Percentiles rank a stretch among this genome's conserved stretches.
Conservation (phyloP, 2,888 invertebrate species). For the Thereva nobilitata region DNA sequence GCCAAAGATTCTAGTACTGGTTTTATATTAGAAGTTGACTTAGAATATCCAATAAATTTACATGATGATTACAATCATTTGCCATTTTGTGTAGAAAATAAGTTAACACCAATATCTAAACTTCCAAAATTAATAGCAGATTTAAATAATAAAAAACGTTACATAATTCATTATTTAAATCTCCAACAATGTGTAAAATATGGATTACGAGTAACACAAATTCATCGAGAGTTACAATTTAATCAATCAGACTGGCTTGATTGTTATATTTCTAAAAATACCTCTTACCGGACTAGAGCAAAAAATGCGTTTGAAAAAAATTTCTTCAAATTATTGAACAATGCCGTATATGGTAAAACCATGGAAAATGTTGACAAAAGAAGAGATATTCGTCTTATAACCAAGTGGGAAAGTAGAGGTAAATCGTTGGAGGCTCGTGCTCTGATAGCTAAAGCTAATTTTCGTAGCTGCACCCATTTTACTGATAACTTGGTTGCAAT, state of each 20-base stretch:
- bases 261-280: conserved; percentile 45
- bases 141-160: conserved; percentile 41
- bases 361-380: too few species aligned
- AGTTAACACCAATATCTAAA: conserved; percentile 34
- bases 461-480: too few species aligned
- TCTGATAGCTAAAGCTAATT: too few species aligned
- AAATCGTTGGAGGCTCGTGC: too few species aligned
- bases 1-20: conserved; percentile 40
- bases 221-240: conserved; percentile 46
- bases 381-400: too few species aligned
- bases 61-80: conserved; percentile 44
- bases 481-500: too few species aligned
- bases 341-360: too few species aligned
- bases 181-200: conserved; percentile 45
- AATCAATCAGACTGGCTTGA: conserved; percentile 46
- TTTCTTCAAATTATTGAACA: too few species aligned
- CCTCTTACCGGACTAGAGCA: conserved; percentile 44
- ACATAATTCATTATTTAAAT: conserved; percentile 45
- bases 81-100: conserved; percentile 36
- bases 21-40: conserved; percentile 51
- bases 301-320: too few species aligned
- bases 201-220: conserved; percentile 46
- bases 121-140: conserved; percentile 37
- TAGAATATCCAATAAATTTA: conserved; percentile 42
- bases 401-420: too few species aligned